Evolutionary conservation across 2,888 invertebrate genomes (phyloP).

Genomic region (Tridacna gigas): DNA sequence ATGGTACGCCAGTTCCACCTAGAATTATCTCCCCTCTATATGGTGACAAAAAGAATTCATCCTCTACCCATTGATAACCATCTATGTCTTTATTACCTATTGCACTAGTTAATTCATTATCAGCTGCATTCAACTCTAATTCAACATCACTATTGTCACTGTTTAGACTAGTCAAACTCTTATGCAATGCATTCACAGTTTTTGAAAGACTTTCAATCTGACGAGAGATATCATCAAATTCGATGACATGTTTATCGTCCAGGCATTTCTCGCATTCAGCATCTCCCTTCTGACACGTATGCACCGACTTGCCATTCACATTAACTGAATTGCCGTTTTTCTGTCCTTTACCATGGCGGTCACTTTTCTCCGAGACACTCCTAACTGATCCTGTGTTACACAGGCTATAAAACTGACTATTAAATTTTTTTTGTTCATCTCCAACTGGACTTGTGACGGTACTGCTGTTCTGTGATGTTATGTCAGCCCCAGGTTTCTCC

Average conservation of each 20-base stretch:
- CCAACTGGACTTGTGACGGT: conserved; percentile 44
- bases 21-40: conserved; percentile 78
- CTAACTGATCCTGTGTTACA: conserved; percentile 77
- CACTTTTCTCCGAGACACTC: conserved; percentile 71
- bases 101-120: conserved; percentile 57
- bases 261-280: conserved; percentile 57
- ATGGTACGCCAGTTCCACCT: conserved; percentile 71
- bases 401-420: conserved; percentile 81
- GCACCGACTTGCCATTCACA: conserved; percentile 25
- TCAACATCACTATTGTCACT: conserved; percentile 72
- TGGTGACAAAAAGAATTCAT: conserved; percentile 79
- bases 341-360: conserved; percentile 43
- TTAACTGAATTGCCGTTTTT: background rate
- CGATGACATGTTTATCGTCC: conserved; percentile 58
- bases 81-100: conserved; percentile 71
- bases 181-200: conserved; percentile 79
- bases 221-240: conserved; percentile 79
- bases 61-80: conserved; percentile 81
- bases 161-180: conserved; percentile 78
- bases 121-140: conserved; percentile 68
- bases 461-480: conserved; percentile 29
- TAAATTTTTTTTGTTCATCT: conserved; percentile 76
- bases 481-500: conserved; percentile 35
- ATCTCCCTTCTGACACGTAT: conserved; percentile 60
- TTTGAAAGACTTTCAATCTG: conserved; percentile 79